Percentiles rank a stretch among this genome's conserved stretches.
Conservation (phyloP, 2,113 vertebrate genomes). For the Merops nubicus region DNA sequence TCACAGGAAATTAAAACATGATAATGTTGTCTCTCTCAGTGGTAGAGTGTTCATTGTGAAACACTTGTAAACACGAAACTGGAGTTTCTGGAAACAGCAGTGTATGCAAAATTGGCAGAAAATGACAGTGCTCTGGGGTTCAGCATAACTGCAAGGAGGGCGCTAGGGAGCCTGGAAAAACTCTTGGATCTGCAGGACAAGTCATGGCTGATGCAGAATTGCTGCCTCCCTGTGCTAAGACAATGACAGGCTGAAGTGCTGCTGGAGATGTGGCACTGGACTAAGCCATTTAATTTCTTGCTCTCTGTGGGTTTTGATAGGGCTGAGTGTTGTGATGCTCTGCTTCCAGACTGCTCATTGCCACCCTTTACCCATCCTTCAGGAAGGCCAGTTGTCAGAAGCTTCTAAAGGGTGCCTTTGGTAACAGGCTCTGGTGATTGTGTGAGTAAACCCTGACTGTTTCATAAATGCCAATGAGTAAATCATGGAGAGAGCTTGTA, state of each 20-base stretch:
- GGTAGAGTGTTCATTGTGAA: background rate
- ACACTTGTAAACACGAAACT: background rate
- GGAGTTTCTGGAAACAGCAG: background rate
- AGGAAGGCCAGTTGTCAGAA: background rate
- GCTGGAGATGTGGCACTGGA: background rate
- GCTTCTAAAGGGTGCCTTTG: background rate
- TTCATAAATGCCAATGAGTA: background rate
- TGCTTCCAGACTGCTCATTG: background rate
- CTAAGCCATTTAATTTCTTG: background rate
- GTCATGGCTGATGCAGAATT: background rate
- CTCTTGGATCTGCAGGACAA: background rate
- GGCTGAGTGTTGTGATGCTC: background rate
- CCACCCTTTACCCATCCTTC: background rate
- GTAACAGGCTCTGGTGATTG: background rate
- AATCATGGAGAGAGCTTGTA: background rate
- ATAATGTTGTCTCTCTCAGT: constrained; percentile 1
- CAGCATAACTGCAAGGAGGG: background rate
- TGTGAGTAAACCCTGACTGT: background rate
- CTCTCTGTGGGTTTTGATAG: background rate
- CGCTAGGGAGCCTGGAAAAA: background rate
- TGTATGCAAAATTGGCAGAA: background rate
- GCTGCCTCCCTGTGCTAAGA: background rate
- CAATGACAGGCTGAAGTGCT: background rate
- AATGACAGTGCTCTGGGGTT: background rate
- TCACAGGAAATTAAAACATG: constrained; percentile 3